phyloP scores from a whole-genome alignment of 2,113 vertebrate genomes.

The Hypocryptadius cinnamomeus region DNA sequence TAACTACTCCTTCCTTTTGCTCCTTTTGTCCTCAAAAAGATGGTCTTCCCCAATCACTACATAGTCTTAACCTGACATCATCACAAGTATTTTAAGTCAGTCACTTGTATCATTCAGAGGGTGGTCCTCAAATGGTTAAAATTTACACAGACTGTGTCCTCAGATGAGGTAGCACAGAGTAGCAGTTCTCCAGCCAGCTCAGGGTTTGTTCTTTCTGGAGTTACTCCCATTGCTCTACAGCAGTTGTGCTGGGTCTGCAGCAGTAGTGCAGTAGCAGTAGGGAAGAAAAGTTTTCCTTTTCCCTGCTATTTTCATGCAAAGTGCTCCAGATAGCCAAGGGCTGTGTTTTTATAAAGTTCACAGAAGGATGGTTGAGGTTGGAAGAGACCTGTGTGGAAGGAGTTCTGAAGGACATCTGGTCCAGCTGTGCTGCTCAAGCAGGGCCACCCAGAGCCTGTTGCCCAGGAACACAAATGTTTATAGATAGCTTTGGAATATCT shows the following conservation, averaged over 20 bases:
- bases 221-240: not conserved
- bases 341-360: not conserved
- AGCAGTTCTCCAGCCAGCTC: not conserved
- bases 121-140: not conserved
- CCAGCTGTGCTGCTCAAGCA: not conserved
- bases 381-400: not conserved
- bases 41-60: not conserved
- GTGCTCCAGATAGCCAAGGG: not conserved
- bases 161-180: not conserved
- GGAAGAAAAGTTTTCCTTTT: not conserved
- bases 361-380: not conserved
- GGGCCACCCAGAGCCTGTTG: not conserved
- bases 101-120: not conserved
- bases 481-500: not conserved
- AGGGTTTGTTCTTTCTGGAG: not conserved
- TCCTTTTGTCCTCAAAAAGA: not conserved
- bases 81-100: not conserved
- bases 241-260: not conserved
- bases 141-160: not conserved
- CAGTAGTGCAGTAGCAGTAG: accelerated
- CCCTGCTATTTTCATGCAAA: not conserved
- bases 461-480: accelerated
- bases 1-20: not conserved
- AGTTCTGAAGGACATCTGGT: not conserved
- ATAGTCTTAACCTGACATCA: not conserved